phyloP scores from a whole-genome alignment of 2,888 invertebrate genomes.

The Notocelia uddmanniana region DNA sequence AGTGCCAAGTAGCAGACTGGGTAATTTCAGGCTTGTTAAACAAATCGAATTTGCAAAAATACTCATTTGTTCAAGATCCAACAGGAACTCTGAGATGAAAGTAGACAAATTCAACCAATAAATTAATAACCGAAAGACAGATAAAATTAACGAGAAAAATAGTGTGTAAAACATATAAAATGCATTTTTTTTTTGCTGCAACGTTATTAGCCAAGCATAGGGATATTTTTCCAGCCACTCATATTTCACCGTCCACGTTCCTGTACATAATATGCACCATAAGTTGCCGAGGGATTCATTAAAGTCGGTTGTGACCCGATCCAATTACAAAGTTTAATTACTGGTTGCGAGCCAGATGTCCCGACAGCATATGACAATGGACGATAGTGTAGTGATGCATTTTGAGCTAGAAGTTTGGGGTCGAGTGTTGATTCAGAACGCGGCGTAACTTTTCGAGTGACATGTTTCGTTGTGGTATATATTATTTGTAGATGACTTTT shows the following conservation, averaged over 20 bases:
- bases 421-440: background rate
- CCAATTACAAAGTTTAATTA: slow-evolving; percentile 36
- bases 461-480: background rate
- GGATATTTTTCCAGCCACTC: no score
- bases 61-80: no score
- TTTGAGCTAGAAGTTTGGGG: slow-evolving; percentile 11
- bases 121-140: background rate
- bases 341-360: slow-evolving; percentile 20
- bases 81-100: no score
- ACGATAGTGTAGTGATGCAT: slow-evolving; percentile 25
- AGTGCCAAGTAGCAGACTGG: no score
- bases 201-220: background rate
- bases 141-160: no score
- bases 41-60: no score
- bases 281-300: slow-evolving; percentile 9
- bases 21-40: no score
- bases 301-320: slow-evolving; percentile 18
- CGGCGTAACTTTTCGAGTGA: background rate
- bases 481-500: no score
- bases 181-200: background rate
- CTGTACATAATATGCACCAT: slow-evolving; percentile 4
- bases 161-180: no score
- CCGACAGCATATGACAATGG: slow-evolving; percentile 22
- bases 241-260: background rate
- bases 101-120: background rate